phyloP scores from a whole-genome alignment of 2,797 vertebrate species.

The Scleropages formosus region DNA sequence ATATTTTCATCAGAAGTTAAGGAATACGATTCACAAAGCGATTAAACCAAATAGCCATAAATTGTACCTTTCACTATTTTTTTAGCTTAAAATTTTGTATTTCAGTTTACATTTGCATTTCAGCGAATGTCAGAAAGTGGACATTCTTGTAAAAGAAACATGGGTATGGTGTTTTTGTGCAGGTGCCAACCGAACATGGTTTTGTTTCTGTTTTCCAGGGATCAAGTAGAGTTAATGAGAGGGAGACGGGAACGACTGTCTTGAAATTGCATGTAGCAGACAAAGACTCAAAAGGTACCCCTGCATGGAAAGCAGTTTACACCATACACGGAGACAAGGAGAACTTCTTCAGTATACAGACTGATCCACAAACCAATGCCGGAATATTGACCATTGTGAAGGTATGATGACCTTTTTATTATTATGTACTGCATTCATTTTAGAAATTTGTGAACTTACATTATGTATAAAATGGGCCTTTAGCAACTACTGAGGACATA shows the following conservation, averaged over 20 bases:
- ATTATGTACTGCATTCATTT: too few relatives aligned
- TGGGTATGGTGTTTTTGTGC: not conserved
- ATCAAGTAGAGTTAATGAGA: slow-evolving; percentile 55
- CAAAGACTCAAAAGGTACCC: slow-evolving; percentile 49
- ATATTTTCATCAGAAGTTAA: too few relatives aligned
- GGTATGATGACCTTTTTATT: slow-evolving; percentile 51
- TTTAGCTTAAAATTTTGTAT: too few relatives aligned
- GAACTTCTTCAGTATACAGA: slow-evolving; percentile 56
- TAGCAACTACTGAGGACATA: too few relatives aligned
- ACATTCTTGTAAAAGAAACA: too few relatives aligned
- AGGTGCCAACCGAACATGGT: not conserved
- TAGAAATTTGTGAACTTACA: too few relatives aligned
- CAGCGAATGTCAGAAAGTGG: too few relatives aligned
- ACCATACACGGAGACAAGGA: slow-evolving; percentile 53
- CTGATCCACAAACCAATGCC: slow-evolving; percentile 64
- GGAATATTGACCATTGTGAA: slow-evolving; percentile 65
- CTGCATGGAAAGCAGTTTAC: slow-evolving; percentile 62
- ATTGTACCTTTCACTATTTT: too few relatives aligned
- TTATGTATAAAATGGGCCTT: too few relatives aligned
- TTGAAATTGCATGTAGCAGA: slow-evolving; percentile 58
- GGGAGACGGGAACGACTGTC: slow-evolving; percentile 47
- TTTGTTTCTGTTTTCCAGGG: slow-evolving; percentile 41
- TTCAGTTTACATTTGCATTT: too few relatives aligned
- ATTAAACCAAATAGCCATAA: too few relatives aligned
- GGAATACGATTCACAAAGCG: too few relatives aligned